Evolutionary conservation across 1,140 invertebrate species (phyloP).

Genomic region (Drosophila rhopaloa): DNA sequence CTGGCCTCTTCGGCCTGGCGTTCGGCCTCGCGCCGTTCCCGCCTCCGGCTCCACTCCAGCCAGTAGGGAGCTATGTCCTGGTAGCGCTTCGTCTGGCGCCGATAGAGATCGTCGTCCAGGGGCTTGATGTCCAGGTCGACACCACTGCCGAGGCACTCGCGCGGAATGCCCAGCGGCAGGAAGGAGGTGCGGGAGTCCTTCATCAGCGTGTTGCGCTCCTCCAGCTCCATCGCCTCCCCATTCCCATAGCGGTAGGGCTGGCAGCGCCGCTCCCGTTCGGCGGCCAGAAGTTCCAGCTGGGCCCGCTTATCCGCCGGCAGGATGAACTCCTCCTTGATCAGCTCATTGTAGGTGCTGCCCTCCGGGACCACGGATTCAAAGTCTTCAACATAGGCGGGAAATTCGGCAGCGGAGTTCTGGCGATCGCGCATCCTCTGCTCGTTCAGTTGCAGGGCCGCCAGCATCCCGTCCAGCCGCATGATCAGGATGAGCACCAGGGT

Average conservation of each 20-base stretch:
- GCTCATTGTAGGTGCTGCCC: slow-evolving; percentile 59
- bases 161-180: slow-evolving; percentile 69
- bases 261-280: slow-evolving; percentile 58
- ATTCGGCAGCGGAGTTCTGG: not conserved
- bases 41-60: slow-evolving; percentile 19
- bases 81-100: slow-evolving; percentile 20
- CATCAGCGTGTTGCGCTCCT: slow-evolving; percentile 76
- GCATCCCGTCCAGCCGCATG: slow-evolving; percentile 79
- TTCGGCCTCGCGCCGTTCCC: slow-evolving; percentile 54
- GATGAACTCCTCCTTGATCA: slow-evolving; percentile 70
- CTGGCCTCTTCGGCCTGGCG: slow-evolving; percentile 8
- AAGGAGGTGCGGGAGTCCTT: slow-evolving; percentile 84
- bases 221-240: slow-evolving; percentile 69
- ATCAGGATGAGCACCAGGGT: slow-evolving; percentile 77
- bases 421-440: slow-evolving; percentile 54
- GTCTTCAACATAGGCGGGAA: slow-evolving; percentile 44
- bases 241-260: slow-evolving; percentile 66
- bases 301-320: slow-evolving; percentile 39
- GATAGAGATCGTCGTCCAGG: slow-evolving; percentile 2
- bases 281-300: slow-evolving; percentile 15
- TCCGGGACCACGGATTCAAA: slow-evolving; percentile 59
- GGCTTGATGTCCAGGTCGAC: slow-evolving; percentile 13
- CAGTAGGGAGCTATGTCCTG: slow-evolving; percentile 39
- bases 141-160: slow-evolving; percentile 59
- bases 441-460: slow-evolving; percentile 63